Base-by-base conservation (phyloP, 2,888 invertebrate genomes). In the Gastracanthus pulcherrimus region DNA sequence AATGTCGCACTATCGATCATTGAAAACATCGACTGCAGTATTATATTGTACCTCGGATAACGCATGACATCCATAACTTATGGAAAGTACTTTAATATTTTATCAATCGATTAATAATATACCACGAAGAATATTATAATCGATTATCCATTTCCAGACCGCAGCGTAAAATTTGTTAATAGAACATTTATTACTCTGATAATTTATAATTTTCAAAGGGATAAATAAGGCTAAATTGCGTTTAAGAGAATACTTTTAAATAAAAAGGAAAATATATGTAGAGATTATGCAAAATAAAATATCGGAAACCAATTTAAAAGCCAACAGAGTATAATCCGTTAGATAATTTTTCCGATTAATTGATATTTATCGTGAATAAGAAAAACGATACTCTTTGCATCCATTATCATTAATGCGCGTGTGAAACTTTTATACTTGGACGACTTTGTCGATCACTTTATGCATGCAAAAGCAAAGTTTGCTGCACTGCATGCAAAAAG, bases 1-100 rank as follows among this genome's bases (percentile, higher is more conserved):
- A 62, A 48, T 69, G 58, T 71, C 41, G 4, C 19, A 55, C 38
- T 76, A 76, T 76, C 76, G 76, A 76, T 76, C 67, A 76, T 55
- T 26, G 58, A 55, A 66, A 58, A 36, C 13, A n/a, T 23, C 19
- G 13, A 26, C 19, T 45, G 34, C 60, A 29, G 11, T 4, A n/a
- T 31, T 11, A 23, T 45, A 45, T 45, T 45, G 3, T 34, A 9
- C 13, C 29, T 23, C 29, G 58, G n/a, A 51, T 64, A 74, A 29
- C n/a, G 29, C 67, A 31, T 34, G 19, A 5, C 45, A 55, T 60
- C 23, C 16, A 60, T 69, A 60, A 76, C 23, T 60, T 45, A 6
- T 5, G 31, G 29, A 31, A 76, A 67, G 66, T 75, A 64, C 55
- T 76, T 31, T n/a, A 19, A 60, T 45, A 48, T 45, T 76, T 76